These are phyloP conservation scores for Rhinichthys osculus DNA, from an alignment of 2,797 vertebrate species.

Conservation along the genomic window DNA sequence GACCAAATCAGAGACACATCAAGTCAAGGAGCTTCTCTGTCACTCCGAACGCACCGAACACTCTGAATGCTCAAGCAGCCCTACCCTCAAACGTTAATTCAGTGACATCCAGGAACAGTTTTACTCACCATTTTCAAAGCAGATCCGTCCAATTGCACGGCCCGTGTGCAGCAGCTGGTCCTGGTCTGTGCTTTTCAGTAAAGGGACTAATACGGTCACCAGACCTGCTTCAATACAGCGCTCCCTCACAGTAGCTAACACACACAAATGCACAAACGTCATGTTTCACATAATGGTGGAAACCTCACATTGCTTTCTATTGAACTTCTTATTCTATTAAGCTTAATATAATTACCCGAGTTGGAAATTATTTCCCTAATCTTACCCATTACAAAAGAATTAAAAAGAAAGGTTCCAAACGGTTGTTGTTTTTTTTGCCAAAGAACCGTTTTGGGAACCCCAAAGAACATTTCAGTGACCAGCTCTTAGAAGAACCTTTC, in stretches of 20 bases:
- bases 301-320: neutral
- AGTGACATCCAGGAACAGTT: neutral
- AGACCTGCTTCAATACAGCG: slow-evolving; percentile 86
- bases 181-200: slow-evolving; percentile 82
- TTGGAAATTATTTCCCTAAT: neutral
- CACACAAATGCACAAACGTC: slow-evolving; percentile 8
- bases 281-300: neutral
- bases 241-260: slow-evolving; percentile 82
- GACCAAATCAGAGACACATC: neutral
- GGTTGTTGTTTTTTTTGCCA: neutral
- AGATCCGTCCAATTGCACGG: slow-evolving; percentile 89
- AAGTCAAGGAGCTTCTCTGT: neutral
- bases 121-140: slow-evolving; percentile 87
- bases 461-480: neutral
- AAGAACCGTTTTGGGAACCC: neutral
- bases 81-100: neutral
- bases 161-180: slow-evolving; percentile 87
- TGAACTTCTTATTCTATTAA: neutral
- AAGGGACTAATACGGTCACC: slow-evolving; percentile 80
- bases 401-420: neutral
- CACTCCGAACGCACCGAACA: no score
- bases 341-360: neutral
- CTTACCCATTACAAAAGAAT: neutral
- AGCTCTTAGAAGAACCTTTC: neutral
- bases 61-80: no score